Evolutionary conservation across 2,888 invertebrate genomes (phyloP), one percentile per base, ranked within the genome.

Genomic region (Saturnia pavonia): DNA sequence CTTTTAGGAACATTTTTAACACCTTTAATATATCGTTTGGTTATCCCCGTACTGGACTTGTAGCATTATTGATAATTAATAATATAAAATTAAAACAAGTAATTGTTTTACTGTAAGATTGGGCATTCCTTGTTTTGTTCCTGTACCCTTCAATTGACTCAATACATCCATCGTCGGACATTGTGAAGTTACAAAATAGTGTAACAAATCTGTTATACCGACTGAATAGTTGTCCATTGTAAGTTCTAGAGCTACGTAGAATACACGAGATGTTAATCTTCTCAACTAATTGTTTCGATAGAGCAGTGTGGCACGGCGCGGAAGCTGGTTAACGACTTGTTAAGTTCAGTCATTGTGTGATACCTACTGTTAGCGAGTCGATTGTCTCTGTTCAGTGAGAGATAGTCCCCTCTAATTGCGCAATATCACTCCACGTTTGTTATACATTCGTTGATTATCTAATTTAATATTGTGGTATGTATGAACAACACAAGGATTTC

Each of bases 321-420:
- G 79, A 81, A 78, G 80, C 81, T 84, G 84, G 80, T 86, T 87
- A 89, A 90, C 88, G 89, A 90, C 83, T 88, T 87, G 88, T 88
- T 88, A 88, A 89, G 82, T 88, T 85, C 82, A 84, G 82, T 84
- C 82, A 87, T 88, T 88, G 86, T 87, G 77, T 78, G 80, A 78
- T 74, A 72, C n/a, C n/a, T n/a, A n/a, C 74, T 72, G 42, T 34
- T 51, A 40, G n/a, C 71, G 72, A 70, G 71, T 74, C 66, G 76
- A 73, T 67, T 67, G 40, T 70, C 57, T 60, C 57, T 12, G 27
- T 27, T 19, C 34, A 51, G 54, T 27, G 54, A 70, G 54, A 70
- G 66, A 51, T 67, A 25, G 43, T 54, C 42, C 34, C 12, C 1
- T 19, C 67, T 27, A 19, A n/a, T 70, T 70, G 67, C 40, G 43